Evolutionary conservation across 2,113 vertebrate genomes (phyloP).

Genomic region (Leptosomus discolor): DNA sequence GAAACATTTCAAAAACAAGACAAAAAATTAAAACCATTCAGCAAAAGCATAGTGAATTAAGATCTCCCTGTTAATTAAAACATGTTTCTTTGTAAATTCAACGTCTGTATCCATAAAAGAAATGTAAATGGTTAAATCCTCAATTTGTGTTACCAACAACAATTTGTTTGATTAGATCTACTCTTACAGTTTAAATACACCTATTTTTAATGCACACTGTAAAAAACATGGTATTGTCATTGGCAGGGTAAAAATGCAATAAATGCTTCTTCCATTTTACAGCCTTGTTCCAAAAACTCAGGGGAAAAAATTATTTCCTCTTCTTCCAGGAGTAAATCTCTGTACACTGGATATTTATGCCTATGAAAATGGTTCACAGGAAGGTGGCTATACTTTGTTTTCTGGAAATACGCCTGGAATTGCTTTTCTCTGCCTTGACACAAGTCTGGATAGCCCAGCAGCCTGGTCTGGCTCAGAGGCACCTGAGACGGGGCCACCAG

Average conservation of each 20-base stretch:
- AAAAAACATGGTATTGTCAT: not conserved
- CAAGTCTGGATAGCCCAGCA: not conserved
- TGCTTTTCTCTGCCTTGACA: not conserved
- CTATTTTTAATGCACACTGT: not conserved
- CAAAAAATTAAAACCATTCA: not conserved
- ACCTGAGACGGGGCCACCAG: fast-evolving
- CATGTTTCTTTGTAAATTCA: not conserved
- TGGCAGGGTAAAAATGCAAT: not conserved
- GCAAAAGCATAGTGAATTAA: not conserved
- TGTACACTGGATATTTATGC: not conserved
- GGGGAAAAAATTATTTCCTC: not conserved
- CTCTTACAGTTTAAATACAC: not conserved
- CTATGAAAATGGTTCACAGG: not conserved
- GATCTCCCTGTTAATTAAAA: not conserved
- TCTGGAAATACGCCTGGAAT: not conserved
- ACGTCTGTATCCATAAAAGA: not conserved
- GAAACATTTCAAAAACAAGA: not conserved
- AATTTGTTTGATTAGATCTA: not conserved
- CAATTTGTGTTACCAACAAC: not conserved
- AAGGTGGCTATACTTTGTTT: not conserved
- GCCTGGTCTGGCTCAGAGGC: not conserved
- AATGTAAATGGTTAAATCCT: not conserved
- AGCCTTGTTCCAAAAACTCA: not conserved
- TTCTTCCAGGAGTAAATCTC: not conserved
- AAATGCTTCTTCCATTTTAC: not conserved